phyloP scores from a whole-genome alignment of 2,888 invertebrate genomes.

The Formica aserva region DNA sequence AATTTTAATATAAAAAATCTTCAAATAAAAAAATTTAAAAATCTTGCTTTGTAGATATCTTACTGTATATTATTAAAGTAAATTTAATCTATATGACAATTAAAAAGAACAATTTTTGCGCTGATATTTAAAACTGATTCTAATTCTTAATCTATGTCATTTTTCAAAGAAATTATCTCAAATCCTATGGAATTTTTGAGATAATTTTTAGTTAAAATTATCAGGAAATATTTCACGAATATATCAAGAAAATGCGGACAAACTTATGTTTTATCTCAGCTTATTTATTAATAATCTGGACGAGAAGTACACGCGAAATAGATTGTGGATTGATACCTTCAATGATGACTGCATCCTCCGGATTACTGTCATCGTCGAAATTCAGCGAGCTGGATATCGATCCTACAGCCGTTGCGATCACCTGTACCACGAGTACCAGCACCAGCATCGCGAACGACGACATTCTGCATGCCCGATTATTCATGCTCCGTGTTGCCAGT shows the following conservation, averaged over 20 bases:
- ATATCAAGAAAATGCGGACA: background rate
- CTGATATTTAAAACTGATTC: background rate
- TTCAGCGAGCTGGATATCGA: conserved; percentile 32
- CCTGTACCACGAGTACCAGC: conserved; percentile 55
- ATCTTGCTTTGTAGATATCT: background rate
- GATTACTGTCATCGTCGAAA: conserved; percentile 36
- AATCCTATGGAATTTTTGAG: background rate
- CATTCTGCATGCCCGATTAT: conserved; percentile 30
- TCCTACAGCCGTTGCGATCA: conserved; percentile 22
- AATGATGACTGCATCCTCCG: conserved; percentile 69
- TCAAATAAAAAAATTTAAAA: too few relatives aligned
- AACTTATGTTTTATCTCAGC: background rate
- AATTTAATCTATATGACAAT: conserved; percentile 4
- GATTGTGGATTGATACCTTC: conserved; percentile 64
- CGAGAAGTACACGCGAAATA: background rate
- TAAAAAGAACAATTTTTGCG: background rate
- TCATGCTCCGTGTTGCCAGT: conserved; percentile 23
- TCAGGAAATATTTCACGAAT: background rate
- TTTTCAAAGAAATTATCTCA: background rate
- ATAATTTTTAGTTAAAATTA: background rate
- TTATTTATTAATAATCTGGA: background rate
- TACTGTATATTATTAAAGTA: background rate
- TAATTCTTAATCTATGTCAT: background rate
- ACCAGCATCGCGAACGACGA: conserved; percentile 61
- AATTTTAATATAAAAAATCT: background rate